These are phyloP conservation scores for Tolypeutes matacus DNA, from an alignment of 2,797 vertebrate species.

Conservation along the genomic window DNA sequence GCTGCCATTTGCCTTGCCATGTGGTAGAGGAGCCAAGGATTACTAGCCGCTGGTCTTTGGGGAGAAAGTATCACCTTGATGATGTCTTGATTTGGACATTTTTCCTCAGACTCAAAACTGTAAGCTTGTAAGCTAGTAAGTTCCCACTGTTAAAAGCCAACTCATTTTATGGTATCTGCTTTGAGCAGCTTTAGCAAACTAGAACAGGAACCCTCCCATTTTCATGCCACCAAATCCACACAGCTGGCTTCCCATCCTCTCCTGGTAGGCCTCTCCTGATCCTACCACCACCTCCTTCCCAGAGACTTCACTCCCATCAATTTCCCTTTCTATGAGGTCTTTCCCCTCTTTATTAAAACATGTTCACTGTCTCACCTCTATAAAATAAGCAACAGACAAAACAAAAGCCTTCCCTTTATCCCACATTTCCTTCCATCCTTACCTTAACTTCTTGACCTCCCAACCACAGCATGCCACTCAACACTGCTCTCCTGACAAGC, in stretches of 20 bases:
- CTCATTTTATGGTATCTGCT: no score
- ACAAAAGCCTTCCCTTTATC: not conserved
- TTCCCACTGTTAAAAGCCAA: no score
- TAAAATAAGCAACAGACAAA: constrained; percentile 1
- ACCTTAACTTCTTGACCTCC: not conserved
- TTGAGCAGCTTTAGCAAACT: no score
- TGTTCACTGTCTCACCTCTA: not conserved
- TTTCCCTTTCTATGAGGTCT: not conserved
- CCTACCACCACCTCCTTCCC: not conserved
- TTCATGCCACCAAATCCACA: not conserved
- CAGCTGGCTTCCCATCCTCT: not conserved
- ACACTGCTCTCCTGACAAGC: not conserved
- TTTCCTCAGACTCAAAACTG: no score
- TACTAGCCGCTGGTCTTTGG: no score
- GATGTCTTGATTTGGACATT: no score
- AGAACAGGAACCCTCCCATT: not conserved
- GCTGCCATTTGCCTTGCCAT: no score
- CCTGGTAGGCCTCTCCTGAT: not conserved
- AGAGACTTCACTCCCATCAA: not conserved
- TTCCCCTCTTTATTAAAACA: not conserved
- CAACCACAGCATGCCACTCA: not conserved
- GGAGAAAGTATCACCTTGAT: no score
- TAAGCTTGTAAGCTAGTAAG: no score
- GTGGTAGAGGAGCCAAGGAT: no score
- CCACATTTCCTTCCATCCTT: not conserved